phyloP scores from a whole-genome alignment of 2,888 invertebrate genomes.

The Linnaemya vulpina region DNA sequence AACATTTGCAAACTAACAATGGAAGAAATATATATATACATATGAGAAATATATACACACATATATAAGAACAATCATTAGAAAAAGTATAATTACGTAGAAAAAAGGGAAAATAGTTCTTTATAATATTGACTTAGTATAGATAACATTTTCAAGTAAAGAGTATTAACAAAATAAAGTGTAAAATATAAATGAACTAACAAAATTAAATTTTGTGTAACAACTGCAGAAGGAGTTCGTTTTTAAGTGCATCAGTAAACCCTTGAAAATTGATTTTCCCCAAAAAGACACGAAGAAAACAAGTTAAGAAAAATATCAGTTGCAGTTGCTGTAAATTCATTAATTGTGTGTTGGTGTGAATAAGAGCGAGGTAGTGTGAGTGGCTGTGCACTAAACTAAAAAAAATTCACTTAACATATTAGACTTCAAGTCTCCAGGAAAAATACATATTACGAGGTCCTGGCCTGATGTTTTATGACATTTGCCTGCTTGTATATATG shows the following conservation, averaged over 20 bases:
- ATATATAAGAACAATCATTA: constrained; percentile 32
- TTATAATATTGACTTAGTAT: not conserved
- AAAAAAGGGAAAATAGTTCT: constrained; percentile 5
- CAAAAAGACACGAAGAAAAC: constrained; percentile 50
- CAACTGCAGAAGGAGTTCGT: constrained; percentile 8
- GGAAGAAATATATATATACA: constrained; percentile 8
- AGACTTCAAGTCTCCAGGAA: constrained; percentile 54
- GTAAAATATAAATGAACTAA: not conserved
- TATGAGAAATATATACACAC: no score
- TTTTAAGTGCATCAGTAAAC: constrained; percentile 34
- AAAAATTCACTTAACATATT: constrained; percentile 32
- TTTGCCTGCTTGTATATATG: not conserved
- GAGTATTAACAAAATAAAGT: constrained; percentile 6
- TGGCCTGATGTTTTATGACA: constrained; percentile 14
- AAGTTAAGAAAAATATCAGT: constrained; percentile 3
- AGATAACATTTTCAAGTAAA: not conserved
- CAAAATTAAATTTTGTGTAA: not conserved
- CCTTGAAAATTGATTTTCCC: constrained; percentile 70
- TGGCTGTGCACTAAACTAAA: constrained; percentile 16
- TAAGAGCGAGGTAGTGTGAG: constrained; percentile 11
- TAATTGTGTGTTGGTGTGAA: constrained; percentile 14
- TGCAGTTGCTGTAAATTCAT: constrained; percentile 45
- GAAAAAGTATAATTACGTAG: constrained; percentile 53
- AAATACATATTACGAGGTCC: not conserved
- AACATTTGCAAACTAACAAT: constrained; percentile 45